Evolutionary conservation across 2,888 invertebrate genomes (phyloP), one percentile per base, ranked within the genome.

Genomic region (Hedya salicella): DNA sequence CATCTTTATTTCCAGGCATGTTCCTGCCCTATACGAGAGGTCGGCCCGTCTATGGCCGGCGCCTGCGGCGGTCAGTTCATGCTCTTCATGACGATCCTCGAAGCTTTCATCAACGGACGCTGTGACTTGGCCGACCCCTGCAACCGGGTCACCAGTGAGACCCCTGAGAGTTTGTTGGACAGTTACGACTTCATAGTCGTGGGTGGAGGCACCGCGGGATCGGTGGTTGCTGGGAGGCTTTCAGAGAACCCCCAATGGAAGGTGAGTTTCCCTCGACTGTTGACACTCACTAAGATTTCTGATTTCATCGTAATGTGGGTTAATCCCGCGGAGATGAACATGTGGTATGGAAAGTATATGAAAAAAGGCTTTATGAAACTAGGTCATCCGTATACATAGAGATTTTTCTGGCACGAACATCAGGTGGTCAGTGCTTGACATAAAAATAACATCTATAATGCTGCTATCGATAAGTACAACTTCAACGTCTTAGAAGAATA

Each of bases 141-240:
- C 80, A 89, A 93, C 66, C 87, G 95, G 50, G 90, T 95, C 4
- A 77, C 66, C 11, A 93, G 93, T 6, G 80, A 74, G 57, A 79
- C 85, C 1, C 77, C 78, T 0, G 65, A 65, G 1, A 60, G 16
- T 4, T 76, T 78, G 2, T 93, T 94, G 60, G 79, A 87, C 0
- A 91, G 86, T 60, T 95, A 95, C 71, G 95, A 95, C 78, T 95
- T 95, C 74, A 93, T 95, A 32, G 95, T 95, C 5, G 86, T 94
- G 11, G 95, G 95, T 0, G 95, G 94, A 2, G 95, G 95, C 0
- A 94, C 95, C 2, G 94, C 94, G 0, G 95, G 95, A 0, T 85
- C 95, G 0, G 94, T 94, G 8, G 93, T 94, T 0, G 95, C 95
- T 8, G 93, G 90, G 0, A 89, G 95, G 64, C 80, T 95, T n/a